Evolutionary conservation across 1,140 invertebrate genomes (phyloP).

Genomic region (Gryon sp.): DNA sequence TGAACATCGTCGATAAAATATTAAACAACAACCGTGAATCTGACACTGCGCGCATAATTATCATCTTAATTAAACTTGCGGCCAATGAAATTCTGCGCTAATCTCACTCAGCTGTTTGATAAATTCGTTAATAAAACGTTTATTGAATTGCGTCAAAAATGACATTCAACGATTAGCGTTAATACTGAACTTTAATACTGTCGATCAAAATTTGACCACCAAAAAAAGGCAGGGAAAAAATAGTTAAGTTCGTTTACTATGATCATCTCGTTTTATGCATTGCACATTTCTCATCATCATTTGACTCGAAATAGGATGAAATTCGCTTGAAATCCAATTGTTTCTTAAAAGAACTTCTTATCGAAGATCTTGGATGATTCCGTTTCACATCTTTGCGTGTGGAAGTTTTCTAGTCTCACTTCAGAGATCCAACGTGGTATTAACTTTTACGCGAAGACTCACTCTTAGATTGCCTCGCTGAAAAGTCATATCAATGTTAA

Average conservation of each 20-base stretch:
- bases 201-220: no score
- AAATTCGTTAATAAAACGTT: background rate
- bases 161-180: constrained; percentile 2
- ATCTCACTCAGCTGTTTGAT: background rate
- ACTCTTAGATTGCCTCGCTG: background rate
- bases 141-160: background rate
- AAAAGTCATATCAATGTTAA: background rate
- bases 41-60: constrained; percentile 15
- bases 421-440: constrained; percentile 9
- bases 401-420: background rate
- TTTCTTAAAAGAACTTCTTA: constrained; percentile 14
- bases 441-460: constrained; percentile 25
- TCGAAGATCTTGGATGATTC: background rate
- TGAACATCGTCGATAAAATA: background rate
- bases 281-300: background rate
- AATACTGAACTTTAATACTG: no score
- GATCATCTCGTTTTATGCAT: background rate
- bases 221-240: no score
- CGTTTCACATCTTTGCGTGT: background rate
- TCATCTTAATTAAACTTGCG: constrained; percentile 2
- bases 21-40: constrained; percentile 4
- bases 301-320: background rate
- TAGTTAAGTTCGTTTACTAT: no score
- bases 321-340: constrained; percentile 22
- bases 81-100: background rate